Base-by-base conservation (phyloP, 2,797 vertebrate genomes). In the Protonibea diacanthus region DNA sequence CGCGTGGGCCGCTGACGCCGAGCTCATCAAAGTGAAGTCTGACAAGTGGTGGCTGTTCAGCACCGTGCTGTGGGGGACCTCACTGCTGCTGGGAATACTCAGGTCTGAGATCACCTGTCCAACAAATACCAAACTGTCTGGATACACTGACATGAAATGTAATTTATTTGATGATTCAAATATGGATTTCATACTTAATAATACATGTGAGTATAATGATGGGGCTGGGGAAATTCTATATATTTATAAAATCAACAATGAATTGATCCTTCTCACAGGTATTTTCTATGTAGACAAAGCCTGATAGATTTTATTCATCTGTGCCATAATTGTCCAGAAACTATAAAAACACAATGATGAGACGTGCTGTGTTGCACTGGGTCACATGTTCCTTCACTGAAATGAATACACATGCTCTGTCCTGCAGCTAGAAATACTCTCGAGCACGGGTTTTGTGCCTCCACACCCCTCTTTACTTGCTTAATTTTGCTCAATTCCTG, bases 1-100 rank as follows among this genome's bases (percentile, higher is more conserved):
- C 0, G 98, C 98, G 6, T 99, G 98, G 98, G 98, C 98, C 0
- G 97, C 97, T 0, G 97, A 99, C 0, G 87, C 95, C 1, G 87
- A 94, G 63, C 88, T 99, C 68, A 86, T 99, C 78, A 92, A 27
- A 0, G 80, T 85, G 20, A 86, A 93, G 74, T 95, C 98, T 7
- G 93, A 91, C 38, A 90, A 79, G 51, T 99, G 98, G 98, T 99
- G 97, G 98, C 81, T 93, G 0, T 65, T 96, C 60, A 97, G 97
- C 90, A 97, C 93, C 0, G 76, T 69, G n/a, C 89, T 99, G 44
- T 99, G 98, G 98, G 96, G 93, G 21, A 68, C 92, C 9, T 97
- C 98, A 0, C 94, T 99, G 82, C 87, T 98, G 17, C 93, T 99
- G 86, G 95, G 95, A 20, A 91, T 96, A 42, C 91, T 96, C 86